Conservation (phyloP, 2,888 invertebrate species). For the Colletes collaris region DNA sequence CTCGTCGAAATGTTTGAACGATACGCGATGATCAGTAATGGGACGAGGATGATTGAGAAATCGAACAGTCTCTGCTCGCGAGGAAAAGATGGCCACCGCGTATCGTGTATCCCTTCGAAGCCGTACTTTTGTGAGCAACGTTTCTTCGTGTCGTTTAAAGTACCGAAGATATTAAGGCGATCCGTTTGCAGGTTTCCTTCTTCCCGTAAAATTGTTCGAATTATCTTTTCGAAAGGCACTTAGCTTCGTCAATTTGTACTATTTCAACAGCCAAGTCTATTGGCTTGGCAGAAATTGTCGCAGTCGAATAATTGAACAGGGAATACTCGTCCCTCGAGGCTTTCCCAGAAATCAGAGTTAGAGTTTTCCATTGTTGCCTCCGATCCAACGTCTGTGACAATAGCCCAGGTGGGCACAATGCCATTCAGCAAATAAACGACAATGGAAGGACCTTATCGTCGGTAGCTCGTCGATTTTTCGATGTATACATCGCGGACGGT, state of each 20-base stretch:
- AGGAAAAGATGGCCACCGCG: too few species aligned
- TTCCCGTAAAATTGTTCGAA: too few species aligned
- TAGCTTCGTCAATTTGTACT: neutral
- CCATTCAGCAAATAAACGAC: neutral
- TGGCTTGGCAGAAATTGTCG: neutral
- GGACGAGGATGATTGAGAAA: neutral
- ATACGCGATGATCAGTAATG: neutral
- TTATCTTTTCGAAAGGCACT: too few species aligned
- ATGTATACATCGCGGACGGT: neutral
- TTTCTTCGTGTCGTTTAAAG: neutral
- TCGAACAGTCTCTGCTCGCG: too few species aligned
- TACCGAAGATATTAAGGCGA: neutral
- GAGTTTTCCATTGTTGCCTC: neutral
- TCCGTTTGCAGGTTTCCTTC: too few species aligned
- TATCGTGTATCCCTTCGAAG: too few species aligned
- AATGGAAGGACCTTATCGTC: neutral
- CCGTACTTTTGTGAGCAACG: too few species aligned
- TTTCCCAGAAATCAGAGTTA: neutral
- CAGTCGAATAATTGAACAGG: neutral
- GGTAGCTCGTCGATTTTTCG: neutral
- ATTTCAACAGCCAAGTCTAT: neutral
- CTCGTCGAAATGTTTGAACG: neutral
- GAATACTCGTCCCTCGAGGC: neutral
- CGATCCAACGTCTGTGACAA: conserved; percentile 10
- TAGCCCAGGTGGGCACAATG: conserved; percentile 2